A percentile compares a stretch with the other conserved stretches of the same genome.
These are phyloP conservation scores for Spheniscus humboldti DNA, from an alignment of 2,797 vertebrate species.

Conservation along the genomic window DNA sequence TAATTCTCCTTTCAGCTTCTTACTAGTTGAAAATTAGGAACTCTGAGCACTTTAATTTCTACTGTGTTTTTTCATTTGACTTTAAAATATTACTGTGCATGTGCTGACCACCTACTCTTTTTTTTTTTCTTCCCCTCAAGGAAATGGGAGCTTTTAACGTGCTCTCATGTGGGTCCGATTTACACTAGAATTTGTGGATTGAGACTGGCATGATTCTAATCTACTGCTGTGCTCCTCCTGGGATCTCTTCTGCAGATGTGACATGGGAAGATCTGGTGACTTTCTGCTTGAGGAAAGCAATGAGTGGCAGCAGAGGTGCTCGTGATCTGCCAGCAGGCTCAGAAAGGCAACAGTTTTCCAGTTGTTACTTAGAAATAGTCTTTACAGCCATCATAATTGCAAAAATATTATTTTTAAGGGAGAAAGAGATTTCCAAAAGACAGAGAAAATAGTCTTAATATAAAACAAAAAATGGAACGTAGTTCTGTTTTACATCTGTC, in stretches of 20 bases:
- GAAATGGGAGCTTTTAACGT: neutral
- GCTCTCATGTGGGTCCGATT: neutral
- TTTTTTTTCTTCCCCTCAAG: neutral
- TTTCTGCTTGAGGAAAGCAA: neutral
- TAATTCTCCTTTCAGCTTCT: neutral
- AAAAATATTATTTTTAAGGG: neutral
- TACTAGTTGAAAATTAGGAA: neutral
- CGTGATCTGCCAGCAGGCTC: neutral
- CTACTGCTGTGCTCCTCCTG: neutral
- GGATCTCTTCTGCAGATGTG: neutral
- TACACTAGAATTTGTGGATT: neutral
- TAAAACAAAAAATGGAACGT: neutral
- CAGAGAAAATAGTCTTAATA: neutral
- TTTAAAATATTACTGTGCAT: neutral
- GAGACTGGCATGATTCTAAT: neutral
- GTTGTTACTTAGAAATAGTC: neutral
- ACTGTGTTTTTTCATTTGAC: neutral
- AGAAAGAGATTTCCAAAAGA: neutral
- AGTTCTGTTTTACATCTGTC: neutral
- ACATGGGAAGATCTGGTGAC: neutral
- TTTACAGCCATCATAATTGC: neutral
- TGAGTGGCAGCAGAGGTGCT: neutral
- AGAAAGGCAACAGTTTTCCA: neutral
- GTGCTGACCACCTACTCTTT: neutral
- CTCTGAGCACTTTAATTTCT: neutral